Base-by-base conservation (phyloP, 2,888 invertebrate species). In the Mesochorus sp. region DNA sequence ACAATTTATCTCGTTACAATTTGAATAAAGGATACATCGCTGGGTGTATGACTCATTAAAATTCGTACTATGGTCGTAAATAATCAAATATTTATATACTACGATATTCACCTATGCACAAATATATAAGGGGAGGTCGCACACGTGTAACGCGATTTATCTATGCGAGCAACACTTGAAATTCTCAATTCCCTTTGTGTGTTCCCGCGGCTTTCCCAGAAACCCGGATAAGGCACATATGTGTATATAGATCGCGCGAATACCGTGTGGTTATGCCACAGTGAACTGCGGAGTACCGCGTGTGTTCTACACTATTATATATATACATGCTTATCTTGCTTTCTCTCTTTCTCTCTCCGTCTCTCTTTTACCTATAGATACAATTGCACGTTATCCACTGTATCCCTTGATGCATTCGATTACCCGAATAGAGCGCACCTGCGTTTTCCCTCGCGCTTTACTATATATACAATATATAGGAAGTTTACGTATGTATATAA, bases 151-250 rank as follows among this genome's bases (percentile, higher is more conserved):
- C n/a, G n/a, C 21, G 49, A 59, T 26, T 73, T 73, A 44, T 39
- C 51, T n/a, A 31, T 26, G n/a, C 34, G 26, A 61, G 37, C 47
- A 55, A 39, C 51, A 68, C 47, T 34, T 42, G 57, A 14, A 68
- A 72, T 73, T 73, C 77, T 73, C 68, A 64, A 77, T 73, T 77
- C 57, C 49, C 68, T 73, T 68, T 73, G 73, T 68, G 42, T 26
- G n/a, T 68, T 62, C 68, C 62, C 19, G 49, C 17, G 68, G 67
- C 14, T 73, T 68, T 73, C 49, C 34, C 62, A 34, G 49, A 19
- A 34, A 62, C 26, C 61, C 67, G 37, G 51, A 59, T 61, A 31
- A 51, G 39, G n/a, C 19, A 42, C 39, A 14, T 6, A 37, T 24
- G 10, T 17, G 24, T 24, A 12, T 17, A n/a, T 34, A 34, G 24